Evolutionary conservation across 1,140 invertebrate species (phyloP).

Genomic region (Drosophila busckii): DNA sequence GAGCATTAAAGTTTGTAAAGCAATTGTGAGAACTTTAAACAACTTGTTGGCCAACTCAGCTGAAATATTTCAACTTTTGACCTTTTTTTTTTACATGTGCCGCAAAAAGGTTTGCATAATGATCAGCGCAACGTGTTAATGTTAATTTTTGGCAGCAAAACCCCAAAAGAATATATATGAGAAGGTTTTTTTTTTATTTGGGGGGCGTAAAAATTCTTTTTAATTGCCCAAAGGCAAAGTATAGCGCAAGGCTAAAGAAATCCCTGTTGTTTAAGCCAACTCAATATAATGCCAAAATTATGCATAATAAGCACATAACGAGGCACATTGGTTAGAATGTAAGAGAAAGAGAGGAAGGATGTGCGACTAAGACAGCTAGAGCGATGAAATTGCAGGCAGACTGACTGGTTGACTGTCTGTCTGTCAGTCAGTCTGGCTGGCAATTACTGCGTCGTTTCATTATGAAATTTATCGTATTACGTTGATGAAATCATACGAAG

Average conservation of each 20-base stretch:
- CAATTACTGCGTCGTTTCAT: conserved; percentile 71
- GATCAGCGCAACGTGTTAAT: no score
- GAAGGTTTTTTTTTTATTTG: no score
- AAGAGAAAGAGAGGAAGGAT: not conserved
- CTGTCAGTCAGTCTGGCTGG: conserved; percentile 16
- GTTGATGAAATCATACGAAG: conserved; percentile 68
- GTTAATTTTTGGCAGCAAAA: no score
- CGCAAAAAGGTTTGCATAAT: no score
- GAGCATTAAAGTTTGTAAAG: no score
- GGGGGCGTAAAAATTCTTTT: conserved; percentile 12
- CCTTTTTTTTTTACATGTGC: no score
- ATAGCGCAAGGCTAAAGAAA: not conserved
- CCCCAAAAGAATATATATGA: no score
- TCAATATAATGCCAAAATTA: conserved; percentile 33
- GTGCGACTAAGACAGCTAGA: not conserved
- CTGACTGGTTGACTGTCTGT: no score
- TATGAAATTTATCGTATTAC: conserved; percentile 75
- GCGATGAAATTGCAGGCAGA: conserved; percentile 2
- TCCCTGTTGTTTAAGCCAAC: conserved; percentile 12
- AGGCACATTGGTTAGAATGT: not conserved
- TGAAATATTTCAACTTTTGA: no score
- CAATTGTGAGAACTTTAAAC: no score
- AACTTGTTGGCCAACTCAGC: no score
- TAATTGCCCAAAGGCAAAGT: conserved; percentile 13
- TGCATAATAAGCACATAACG: conserved; percentile 26